Evolutionary conservation across 2,113 vertebrate genomes (phyloP).

Genomic region (Gracilinanus agilis): DNA sequence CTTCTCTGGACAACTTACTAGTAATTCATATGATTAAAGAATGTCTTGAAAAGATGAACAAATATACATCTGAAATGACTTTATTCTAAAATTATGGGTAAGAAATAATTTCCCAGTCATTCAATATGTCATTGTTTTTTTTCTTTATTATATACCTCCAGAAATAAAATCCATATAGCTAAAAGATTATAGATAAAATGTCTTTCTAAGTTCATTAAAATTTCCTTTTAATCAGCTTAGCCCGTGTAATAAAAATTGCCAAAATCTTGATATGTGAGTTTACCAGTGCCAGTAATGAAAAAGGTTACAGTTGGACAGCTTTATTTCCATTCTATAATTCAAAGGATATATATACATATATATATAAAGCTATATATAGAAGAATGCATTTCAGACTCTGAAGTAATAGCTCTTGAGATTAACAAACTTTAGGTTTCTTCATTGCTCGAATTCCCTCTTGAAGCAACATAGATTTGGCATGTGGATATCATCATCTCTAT

Average conservation of each 20-base stretch:
- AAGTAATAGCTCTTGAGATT: neutral
- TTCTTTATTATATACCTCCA: neutral
- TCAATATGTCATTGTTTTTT: conserved; percentile 13
- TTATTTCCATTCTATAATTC: conserved; percentile 18
- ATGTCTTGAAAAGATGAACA: neutral
- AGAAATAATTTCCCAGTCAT: neutral
- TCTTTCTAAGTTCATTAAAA: conserved; percentile 21
- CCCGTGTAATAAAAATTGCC: conserved; percentile 11
- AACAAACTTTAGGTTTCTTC: neutral
- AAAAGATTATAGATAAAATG: conserved; percentile 11
- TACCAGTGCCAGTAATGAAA: neutral
- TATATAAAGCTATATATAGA: neutral
- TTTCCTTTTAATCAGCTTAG: conserved; percentile 9
- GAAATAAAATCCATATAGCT: neutral
- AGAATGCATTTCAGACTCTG: neutral
- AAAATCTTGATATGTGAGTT: conserved; percentile 28
- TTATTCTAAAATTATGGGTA: neutral
- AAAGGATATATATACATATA: too few relatives aligned
- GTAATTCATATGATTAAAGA: neutral
- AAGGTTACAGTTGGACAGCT: neutral
- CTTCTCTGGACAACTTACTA: neutral
- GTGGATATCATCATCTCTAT: conserved; percentile 25
- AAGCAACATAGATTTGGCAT: neutral
- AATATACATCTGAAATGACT: neutral
- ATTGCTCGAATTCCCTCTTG: neutral